phyloP scores from a whole-genome alignment of 2,797 vertebrate species.

The Scarus forsteni region DNA sequence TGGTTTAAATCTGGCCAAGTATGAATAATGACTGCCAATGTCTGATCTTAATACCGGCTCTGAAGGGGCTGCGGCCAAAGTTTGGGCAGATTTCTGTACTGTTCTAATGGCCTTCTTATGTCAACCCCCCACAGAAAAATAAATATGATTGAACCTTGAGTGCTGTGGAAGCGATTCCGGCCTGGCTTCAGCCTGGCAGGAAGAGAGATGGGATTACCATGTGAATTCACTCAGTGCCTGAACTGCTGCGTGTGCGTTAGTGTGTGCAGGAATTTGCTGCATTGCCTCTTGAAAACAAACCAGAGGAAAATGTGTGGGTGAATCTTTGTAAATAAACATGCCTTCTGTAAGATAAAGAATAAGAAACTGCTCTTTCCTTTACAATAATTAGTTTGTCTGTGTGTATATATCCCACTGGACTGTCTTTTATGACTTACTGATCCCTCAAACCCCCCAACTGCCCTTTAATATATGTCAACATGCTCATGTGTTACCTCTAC shows the following conservation, averaged over 20 bases:
- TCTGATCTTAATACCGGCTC: constrained; percentile 36
- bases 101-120: constrained; percentile 63
- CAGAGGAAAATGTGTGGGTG: constrained; percentile 27
- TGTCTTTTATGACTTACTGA: neutral
- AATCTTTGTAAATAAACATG: constrained; percentile 45
- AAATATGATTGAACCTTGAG: constrained; percentile 71
- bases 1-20: constrained; percentile 13
- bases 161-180: constrained; percentile 61
- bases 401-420: neutral
- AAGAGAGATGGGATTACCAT: constrained; percentile 74
- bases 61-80: constrained; percentile 43
- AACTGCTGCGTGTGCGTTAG: constrained; percentile 18
- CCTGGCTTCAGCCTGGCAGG: constrained; percentile 68
- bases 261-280: constrained; percentile 11
- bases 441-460: constrained; percentile 1
- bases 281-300: constrained; percentile 37
- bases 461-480: constrained; percentile 48
- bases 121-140: constrained; percentile 69
- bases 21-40: constrained; percentile 3
- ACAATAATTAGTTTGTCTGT: constrained; percentile 19
- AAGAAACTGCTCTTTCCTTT: constrained; percentile 36
- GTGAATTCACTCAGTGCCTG: constrained; percentile 65
- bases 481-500: constrained; percentile 21
- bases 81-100: constrained; percentile 58
- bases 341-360: constrained; percentile 37